These are phyloP conservation scores for Reinhardtius hippoglossoides DNA, from an alignment of 2,113 vertebrate genomes.

Conservation along the genomic window DNA sequence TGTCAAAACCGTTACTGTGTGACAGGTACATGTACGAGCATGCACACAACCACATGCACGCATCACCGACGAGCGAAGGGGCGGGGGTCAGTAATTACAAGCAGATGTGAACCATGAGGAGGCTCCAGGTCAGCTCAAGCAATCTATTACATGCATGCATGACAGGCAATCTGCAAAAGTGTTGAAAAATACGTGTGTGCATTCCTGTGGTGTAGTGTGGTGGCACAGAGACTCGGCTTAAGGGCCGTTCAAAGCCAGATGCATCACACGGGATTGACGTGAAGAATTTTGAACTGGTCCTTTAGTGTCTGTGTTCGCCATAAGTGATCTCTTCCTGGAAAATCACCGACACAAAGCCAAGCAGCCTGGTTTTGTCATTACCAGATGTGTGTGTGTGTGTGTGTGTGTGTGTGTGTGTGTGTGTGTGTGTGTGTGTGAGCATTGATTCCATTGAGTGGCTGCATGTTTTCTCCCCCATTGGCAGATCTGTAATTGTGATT, in stretches of 20 bases:
- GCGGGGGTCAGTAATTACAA: conserved; percentile 65
- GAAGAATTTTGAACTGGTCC: conserved; percentile 16
- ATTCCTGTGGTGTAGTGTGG: conserved; percentile 55
- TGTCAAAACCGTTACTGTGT: conserved; percentile 40
- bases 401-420: background rate
- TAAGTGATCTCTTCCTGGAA: conserved; percentile 1
- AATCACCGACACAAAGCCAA: background rate
- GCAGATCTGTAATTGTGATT: background rate
- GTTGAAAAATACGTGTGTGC: conserved; percentile 14
- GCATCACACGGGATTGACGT: conserved; percentile 2
- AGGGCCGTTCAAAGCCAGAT: conserved; percentile 54
- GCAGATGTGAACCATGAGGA: conserved; percentile 67
- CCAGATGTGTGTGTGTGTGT: background rate
- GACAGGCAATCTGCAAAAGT: conserved; percentile 46
- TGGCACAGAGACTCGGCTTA: conserved; percentile 51
- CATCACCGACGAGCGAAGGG: background rate
- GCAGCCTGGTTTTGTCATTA: background rate
- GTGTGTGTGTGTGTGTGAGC: background rate
- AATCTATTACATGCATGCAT: conserved; percentile 59
- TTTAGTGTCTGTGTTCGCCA: conserved; percentile 4
- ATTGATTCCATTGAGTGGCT: background rate
- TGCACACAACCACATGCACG: conserved; percentile 3
- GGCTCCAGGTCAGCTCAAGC: conserved; percentile 65
- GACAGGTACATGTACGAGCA: conserved; percentile 44
- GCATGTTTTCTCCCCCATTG: background rate